phyloP scores from a whole-genome alignment of 2,797 vertebrate species.

The Myripristis murdjan region DNA sequence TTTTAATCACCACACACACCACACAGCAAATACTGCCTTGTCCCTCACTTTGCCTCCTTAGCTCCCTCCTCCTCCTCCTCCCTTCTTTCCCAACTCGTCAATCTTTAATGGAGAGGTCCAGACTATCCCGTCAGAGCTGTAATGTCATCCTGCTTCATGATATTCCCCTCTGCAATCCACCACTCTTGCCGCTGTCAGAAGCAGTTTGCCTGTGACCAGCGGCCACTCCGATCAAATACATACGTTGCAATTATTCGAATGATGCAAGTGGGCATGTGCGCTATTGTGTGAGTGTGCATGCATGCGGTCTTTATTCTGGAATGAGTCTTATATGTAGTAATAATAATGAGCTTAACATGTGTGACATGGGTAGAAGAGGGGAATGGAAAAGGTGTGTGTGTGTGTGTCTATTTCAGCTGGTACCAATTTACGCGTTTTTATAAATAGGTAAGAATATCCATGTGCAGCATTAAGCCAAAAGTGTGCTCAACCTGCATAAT shows the following conservation, averaged over 20 bases:
- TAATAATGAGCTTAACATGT: constrained; percentile 60
- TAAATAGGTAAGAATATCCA: constrained; percentile 50
- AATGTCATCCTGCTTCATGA: constrained; percentile 55
- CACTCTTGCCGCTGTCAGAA: constrained; percentile 67
- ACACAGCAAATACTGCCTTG: constrained; percentile 59
- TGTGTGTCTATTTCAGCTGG: constrained; percentile 65
- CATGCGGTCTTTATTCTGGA: constrained; percentile 46
- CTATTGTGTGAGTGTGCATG: constrained; percentile 28
- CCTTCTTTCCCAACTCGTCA: constrained; percentile 13
- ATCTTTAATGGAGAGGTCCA: constrained; percentile 49
- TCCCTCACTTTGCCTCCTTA: constrained; percentile 24
- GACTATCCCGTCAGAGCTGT: constrained; percentile 60
- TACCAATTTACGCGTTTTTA: constrained; percentile 61
- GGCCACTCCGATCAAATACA: constrained; percentile 60
- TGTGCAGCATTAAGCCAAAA: constrained; percentile 12
- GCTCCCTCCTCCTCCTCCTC: not conserved
- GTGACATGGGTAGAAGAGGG: constrained; percentile 39
- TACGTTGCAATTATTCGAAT: constrained; percentile 68
- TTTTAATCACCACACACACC: constrained; percentile 64
- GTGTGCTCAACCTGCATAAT: not conserved
- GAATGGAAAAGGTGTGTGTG: constrained; percentile 48
- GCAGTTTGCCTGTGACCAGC: constrained; percentile 53
- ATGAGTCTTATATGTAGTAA: constrained; percentile 35
- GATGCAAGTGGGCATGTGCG: constrained; percentile 9
- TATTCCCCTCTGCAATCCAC: constrained; percentile 35